These are phyloP conservation scores for Drosophila funebris DNA, from an alignment of 1,140 invertebrate species.

Conservation along the genomic window DNA sequence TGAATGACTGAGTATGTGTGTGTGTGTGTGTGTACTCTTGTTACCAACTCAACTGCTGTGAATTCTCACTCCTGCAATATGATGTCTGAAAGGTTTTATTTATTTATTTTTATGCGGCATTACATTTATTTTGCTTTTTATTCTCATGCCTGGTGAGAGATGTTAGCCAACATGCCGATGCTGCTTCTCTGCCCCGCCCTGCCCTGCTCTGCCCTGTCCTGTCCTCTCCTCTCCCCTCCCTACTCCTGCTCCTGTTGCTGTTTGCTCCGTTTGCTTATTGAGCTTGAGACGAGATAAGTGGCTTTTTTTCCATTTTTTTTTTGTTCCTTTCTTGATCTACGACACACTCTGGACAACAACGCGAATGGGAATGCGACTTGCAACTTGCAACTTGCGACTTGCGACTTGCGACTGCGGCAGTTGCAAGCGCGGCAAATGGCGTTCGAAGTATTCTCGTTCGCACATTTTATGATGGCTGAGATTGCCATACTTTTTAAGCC, in stretches of 20 bases:
- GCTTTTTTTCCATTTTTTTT: conserved; percentile 31
- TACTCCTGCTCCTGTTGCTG: conserved; percentile 12
- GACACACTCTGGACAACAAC: conserved; percentile 51
- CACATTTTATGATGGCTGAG: conserved; percentile 72
- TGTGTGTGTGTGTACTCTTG: background rate
- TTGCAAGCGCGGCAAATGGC: conserved; percentile 48
- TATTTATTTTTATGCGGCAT: conserved; percentile 68
- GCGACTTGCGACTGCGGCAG: conserved; percentile 9
- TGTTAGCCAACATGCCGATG: conserved; percentile 41
- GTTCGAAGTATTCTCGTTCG: conserved; percentile 51
- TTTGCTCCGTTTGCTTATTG: conserved; percentile 56
- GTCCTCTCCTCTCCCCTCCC: background rate
- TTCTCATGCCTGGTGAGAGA: conserved; percentile 59
- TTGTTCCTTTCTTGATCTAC: conserved; percentile 59
- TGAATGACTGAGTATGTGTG: background rate
- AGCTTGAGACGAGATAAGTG: conserved; percentile 67
- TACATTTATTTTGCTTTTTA: conserved; percentile 74
- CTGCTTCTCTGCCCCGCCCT: background rate
- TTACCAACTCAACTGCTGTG: background rate
- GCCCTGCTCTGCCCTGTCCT: too few species aligned
- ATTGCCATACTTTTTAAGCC: conserved; percentile 68
- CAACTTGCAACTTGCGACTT: conserved; percentile 5
- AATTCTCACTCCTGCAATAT: conserved; percentile 6
- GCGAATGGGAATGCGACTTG: conserved; percentile 30
- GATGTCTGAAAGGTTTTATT: conserved; percentile 48